A percentile compares a stretch with the other conserved stretches of the same genome.
These are phyloP conservation scores for Otolemur crassicaudatus DNA, from an alignment of 2,797 vertebrate genomes.

Conservation along the genomic window DNA sequence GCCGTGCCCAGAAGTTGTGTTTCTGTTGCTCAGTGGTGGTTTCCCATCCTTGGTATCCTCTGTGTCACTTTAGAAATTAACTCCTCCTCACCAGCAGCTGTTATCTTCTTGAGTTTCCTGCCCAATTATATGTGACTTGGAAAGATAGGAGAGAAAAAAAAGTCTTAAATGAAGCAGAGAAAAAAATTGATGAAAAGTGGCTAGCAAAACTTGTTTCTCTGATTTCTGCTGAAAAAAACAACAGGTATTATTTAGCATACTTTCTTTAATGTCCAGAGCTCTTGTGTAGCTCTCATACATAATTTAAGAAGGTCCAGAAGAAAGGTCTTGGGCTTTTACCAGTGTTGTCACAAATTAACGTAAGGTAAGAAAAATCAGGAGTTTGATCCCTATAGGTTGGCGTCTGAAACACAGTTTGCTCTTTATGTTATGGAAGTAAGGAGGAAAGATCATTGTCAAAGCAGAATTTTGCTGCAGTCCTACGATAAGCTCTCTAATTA, in stretches of 20 bases:
- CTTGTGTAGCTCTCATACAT: conserved; percentile 1
- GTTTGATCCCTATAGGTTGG: background rate
- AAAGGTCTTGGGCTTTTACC: conserved; percentile 50
- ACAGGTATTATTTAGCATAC: background rate
- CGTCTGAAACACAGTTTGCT: conserved; percentile 59
- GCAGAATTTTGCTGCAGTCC: conserved; percentile 82
- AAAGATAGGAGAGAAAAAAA: conserved; percentile 53
- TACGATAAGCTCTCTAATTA: conserved; percentile 87
- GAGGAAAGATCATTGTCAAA: conserved; percentile 80
- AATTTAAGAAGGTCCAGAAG: conserved; percentile 57
- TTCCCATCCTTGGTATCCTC: background rate
- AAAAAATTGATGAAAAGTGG: conserved; percentile 15
- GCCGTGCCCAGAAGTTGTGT: background rate
- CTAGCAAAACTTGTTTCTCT: conserved; percentile 46
- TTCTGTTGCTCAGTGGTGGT: background rate
- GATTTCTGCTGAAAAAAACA: conserved; percentile 22
- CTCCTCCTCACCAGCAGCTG: background rate
- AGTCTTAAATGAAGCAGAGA: conserved; percentile 1
- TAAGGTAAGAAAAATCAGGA: conserved; percentile 65
- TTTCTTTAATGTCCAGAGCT: conserved; percentile 21
- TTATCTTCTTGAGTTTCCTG: conserved; percentile 29
- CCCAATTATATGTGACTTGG: background rate
- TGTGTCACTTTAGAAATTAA: background rate
- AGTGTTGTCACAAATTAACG: conserved; percentile 52
- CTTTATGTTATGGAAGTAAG: conserved; percentile 70